Evolutionary conservation across 2,797 vertebrate genomes (phyloP), one percentile per base, ranked within the genome.

Genomic region (Thunnus albacares): DNA sequence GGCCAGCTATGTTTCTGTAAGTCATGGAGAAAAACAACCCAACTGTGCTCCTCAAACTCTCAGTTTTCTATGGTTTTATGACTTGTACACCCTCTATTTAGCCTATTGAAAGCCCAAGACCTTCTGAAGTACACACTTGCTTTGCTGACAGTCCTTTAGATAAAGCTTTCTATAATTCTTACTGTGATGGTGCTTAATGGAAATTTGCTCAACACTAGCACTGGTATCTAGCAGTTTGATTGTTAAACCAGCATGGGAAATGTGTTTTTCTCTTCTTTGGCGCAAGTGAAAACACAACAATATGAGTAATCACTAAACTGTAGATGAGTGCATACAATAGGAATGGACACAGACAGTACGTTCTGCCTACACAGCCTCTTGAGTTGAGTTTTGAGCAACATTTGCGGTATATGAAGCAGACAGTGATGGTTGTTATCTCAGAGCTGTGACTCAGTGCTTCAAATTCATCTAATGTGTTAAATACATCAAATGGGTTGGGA

Each of bases 1-100:
- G 24, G 13, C 13, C 38, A 38, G 51, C 43, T 77, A 35, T 84
- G 84, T 67, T 80, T 86, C 71, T 86, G 11, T 71, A 69, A 81
- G 63, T 63, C 22, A 26, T 33, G 6, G 62, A 74, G 20, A 41
- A 65, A 74, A 69, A 59, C 17, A 68, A 33, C 22, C 2, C 52
- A 5, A 33, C 49, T 14, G 20, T 30, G 62, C 57, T 77, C 51
- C 15, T 55, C 38, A 41, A 49, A 68, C 67, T 77, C 38, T 51
- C 52, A 2, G 30, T n/a, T 43, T 82, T 71, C 24, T 66, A n/a
- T 41, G 35, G 30, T 77, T 84, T 51, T 73, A 41, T 53, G 5
- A 69, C 38, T 30, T 77, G 41, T 35, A 30, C 51, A 53, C n/a
- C 30, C n/a, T 68, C 64, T 63, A 15, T 79, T 77, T 60, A 65